Evolutionary conservation across 2,797 vertebrate genomes (phyloP).

Genomic region (Heteromormyrus szaboi): DNA sequence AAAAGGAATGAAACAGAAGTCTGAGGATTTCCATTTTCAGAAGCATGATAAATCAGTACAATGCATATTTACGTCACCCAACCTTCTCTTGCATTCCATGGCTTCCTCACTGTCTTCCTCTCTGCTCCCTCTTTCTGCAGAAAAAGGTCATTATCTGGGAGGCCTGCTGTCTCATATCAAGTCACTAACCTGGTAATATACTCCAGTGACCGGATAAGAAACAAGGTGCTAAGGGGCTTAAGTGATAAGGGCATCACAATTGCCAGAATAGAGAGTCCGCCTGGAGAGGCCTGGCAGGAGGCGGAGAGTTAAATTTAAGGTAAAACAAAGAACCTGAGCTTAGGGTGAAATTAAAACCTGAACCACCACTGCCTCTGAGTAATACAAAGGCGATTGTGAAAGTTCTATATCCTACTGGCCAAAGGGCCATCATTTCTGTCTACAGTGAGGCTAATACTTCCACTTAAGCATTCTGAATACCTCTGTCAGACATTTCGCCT

Average conservation of each 20-base stretch:
- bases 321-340: neutral
- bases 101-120: neutral
- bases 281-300: neutral
- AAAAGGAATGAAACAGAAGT: neutral
- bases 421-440: neutral
- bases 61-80: neutral
- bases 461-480: neutral
- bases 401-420: neutral
- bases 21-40: slow-evolving; percentile 4
- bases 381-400: neutral
- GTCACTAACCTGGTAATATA: slow-evolving; percentile 63
- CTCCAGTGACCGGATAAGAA: slow-evolving; percentile 48
- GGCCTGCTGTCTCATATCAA: slow-evolving; percentile 51
- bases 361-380: neutral
- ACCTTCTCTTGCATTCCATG: neutral
- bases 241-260: slow-evolving; percentile 1
- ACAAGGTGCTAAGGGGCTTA: slow-evolving; percentile 11
- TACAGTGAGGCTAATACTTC: neutral
- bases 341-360: neutral
- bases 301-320: neutral
- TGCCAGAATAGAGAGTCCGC: neutral
- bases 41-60: neutral
- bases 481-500: neutral
- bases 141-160: slow-evolving; percentile 30
- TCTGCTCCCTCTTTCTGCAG: neutral